These are phyloP conservation scores for Pardalotus punctatus DNA, from an alignment of 2,113 vertebrate genomes.

Conservation along the genomic window DNA sequence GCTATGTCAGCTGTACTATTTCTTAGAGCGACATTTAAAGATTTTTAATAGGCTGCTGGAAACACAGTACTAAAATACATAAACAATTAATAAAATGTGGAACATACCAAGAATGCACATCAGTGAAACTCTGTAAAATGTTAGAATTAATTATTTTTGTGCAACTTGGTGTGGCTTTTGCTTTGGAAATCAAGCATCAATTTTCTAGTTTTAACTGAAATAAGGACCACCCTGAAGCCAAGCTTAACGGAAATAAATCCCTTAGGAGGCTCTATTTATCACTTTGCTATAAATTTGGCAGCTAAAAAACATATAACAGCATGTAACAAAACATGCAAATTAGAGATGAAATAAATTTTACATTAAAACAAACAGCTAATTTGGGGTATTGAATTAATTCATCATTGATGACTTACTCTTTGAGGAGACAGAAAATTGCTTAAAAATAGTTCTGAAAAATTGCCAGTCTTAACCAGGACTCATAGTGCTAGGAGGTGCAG, in stretches of 20 bases:
- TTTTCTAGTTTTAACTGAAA: constrained; percentile 70
- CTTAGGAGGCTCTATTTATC: constrained; percentile 58
- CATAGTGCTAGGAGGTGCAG: background rate
- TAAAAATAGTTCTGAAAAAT: constrained; percentile 28
- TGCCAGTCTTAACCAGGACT: background rate
- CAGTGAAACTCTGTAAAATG: constrained; percentile 61
- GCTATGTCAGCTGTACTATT: constrained; percentile 24
- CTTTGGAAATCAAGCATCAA: constrained; percentile 70
- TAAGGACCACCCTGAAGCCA: constrained; percentile 74
- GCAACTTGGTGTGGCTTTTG: constrained; percentile 49
- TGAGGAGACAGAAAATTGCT: background rate
- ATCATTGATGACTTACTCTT: background rate
- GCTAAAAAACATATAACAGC: constrained; percentile 39
- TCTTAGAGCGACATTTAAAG: constrained; percentile 43
- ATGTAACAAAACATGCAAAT: constrained; percentile 70
- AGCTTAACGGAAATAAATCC: constrained; percentile 65
- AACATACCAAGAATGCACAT: constrained; percentile 33
- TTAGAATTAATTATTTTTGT: constrained; percentile 69
- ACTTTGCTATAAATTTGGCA: constrained; percentile 66
- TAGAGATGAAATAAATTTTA: constrained; percentile 36
- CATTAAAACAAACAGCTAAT: constrained; percentile 20
- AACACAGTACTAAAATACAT: constrained; percentile 47
- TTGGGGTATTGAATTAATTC: constrained; percentile 50
- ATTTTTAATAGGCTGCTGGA: constrained; percentile 31
- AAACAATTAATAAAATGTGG: constrained; percentile 68